Evolutionary conservation across 2,888 invertebrate genomes (phyloP).

Genomic region (Drosophila maculinotata): DNA sequence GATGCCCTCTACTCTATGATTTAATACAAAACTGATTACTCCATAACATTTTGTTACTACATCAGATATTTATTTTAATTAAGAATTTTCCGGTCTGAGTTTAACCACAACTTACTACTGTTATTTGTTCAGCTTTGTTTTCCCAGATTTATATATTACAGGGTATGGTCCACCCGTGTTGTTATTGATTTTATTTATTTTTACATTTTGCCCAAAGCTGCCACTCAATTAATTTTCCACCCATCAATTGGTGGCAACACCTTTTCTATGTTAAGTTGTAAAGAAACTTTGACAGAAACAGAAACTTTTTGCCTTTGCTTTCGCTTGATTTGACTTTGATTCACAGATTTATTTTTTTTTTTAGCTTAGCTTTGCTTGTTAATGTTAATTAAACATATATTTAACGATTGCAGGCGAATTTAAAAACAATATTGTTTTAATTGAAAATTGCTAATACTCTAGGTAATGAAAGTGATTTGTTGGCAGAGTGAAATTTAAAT

Average conservation of each 20-base stretch:
- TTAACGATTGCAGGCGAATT: background rate
- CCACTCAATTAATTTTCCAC: slow-evolving; percentile 62
- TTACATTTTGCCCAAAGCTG: slow-evolving; percentile 26
- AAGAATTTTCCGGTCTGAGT: too few relatives aligned
- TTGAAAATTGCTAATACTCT: too few relatives aligned
- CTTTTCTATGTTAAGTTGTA: slow-evolving; percentile 65
- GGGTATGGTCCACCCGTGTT: background rate
- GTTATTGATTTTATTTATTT: background rate
- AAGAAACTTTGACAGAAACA: slow-evolving; percentile 49
- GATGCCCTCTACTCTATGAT: background rate
- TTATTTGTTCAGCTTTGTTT: too few relatives aligned
- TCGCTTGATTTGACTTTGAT: slow-evolving; percentile 43
- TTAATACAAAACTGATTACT: background rate
- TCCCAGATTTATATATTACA: too few relatives aligned
- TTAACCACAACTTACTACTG: too few relatives aligned
- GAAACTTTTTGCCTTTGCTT: slow-evolving; percentile 52
- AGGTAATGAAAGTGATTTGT: too few relatives aligned
- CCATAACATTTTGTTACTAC: too few relatives aligned
- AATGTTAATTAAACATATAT: slow-evolving; percentile 57
- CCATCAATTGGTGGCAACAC: slow-evolving; percentile 65
- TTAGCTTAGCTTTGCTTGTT: slow-evolving; percentile 18
- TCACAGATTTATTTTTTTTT: slow-evolving; percentile 23
- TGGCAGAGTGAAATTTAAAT: too few relatives aligned
- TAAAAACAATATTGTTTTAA: background rate
- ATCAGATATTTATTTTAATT: too few relatives aligned